A percentile compares a stretch with the other conserved stretches of the same genome.
Conservation (phyloP, 1,140 invertebrate genomes). For the Idris sp. region DNA sequence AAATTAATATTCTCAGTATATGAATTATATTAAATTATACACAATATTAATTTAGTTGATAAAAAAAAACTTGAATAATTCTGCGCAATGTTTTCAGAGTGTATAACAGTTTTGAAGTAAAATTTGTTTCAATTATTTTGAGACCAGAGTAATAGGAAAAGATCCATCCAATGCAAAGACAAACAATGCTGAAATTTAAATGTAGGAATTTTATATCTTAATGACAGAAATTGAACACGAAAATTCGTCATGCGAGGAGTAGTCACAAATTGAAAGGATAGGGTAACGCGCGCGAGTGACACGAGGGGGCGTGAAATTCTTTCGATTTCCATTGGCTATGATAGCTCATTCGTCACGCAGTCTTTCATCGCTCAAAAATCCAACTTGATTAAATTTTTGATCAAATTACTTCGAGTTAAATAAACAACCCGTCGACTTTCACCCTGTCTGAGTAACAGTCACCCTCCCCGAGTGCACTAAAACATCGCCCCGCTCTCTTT, state of each 20-base stretch:
- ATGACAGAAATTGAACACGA: conserved; percentile 9
- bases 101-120: no score
- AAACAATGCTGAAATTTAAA: background rate
- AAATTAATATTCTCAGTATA: no score
- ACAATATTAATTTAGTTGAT: no score
- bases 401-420: conserved; percentile 79
- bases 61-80: no score
- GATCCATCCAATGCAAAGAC: no score
- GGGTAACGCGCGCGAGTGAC: conserved; percentile 28
- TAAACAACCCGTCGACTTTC: conserved; percentile 72
- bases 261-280: conserved; percentile 30
- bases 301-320: conserved; percentile 60
- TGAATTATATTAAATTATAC: no score
- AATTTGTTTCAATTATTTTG: background rate
- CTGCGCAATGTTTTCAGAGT: no score
- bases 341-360: conserved; percentile 74
- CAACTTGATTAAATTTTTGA: conserved; percentile 79
- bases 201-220: conserved; percentile 12
- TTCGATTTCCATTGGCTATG: conserved; percentile 73
- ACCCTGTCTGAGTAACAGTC: conserved; percentile 53
- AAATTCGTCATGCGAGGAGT: conserved; percentile 54
- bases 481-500: conserved; percentile 48
- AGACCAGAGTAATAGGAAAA: no score
- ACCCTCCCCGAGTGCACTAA: conserved; percentile 27
- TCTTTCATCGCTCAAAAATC: conserved; percentile 73